Conservation (phyloP, 2,888 invertebrate species). For the Gymnocheta viridis region DNA sequence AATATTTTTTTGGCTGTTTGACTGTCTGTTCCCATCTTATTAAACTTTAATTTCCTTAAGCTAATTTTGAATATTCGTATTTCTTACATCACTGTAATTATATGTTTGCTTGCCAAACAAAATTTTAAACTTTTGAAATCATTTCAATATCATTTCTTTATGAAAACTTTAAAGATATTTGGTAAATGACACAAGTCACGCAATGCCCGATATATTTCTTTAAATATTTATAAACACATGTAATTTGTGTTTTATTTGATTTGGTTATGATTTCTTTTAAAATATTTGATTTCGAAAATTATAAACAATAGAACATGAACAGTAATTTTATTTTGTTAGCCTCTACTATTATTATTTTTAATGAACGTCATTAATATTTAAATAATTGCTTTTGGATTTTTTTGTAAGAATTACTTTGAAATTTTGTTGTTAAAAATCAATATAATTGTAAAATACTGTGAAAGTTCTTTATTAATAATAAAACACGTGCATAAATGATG, state of each 20-base stretch:
- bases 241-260: constrained; percentile 9
- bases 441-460: not conserved
- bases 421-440: not conserved
- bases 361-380: constrained; percentile 24
- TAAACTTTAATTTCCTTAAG: not conserved
- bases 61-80: not conserved
- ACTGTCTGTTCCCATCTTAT: not conserved
- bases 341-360: constrained; percentile 27
- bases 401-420: not conserved
- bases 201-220: not conserved
- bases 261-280: constrained; percentile 17
- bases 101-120: constrained; percentile 1
- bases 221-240: constrained; percentile 16
- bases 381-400: not conserved
- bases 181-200: constrained; percentile 44
- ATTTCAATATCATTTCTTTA: constrained; percentile 9
- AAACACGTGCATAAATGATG: not conserved
- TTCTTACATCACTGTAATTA: constrained; percentile 5
- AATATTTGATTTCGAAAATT: constrained; percentile 53
- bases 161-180: constrained; percentile 17
- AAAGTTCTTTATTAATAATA: too few relatives aligned
- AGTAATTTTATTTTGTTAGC: constrained; percentile 21
- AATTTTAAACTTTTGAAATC: not conserved
- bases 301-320: constrained; percentile 44
- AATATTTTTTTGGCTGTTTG: not conserved